These are phyloP conservation scores for Drosophila funebris DNA, from an alignment of 1,140 invertebrate genomes.

Conservation along the genomic window DNA sequence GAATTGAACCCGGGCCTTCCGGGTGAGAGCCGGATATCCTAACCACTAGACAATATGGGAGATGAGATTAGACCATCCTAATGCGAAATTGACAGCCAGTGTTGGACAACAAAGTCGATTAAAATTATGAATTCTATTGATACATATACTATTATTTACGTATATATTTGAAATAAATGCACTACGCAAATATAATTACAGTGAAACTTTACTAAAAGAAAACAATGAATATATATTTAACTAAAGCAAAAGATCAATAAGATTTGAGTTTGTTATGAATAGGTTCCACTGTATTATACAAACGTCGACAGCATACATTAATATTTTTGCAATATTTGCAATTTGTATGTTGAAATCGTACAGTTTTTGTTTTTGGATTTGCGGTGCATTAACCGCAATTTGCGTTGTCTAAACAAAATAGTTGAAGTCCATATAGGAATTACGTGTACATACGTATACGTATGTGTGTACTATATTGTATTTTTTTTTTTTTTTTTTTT, in stretches of 20 bases:
- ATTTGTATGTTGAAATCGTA: constrained; percentile 27
- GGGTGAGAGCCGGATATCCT: constrained; percentile 85
- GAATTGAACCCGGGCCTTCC: constrained; percentile 93
- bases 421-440: constrained; percentile 47
- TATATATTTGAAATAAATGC: too few species aligned
- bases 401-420: constrained; percentile 40
- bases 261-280: not conserved
- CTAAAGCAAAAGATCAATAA: too few species aligned
- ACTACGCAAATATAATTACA: too few species aligned
- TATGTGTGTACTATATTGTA: constrained; percentile 22
- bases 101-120: too few species aligned
- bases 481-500: constrained; percentile 42
- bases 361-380: constrained; percentile 35
- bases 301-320: constrained; percentile 5
- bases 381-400: constrained; percentile 58
- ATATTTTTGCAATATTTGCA: constrained; percentile 37
- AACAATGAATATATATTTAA: too few species aligned
- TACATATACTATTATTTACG: not conserved
- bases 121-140: too few species aligned
- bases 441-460: not conserved
- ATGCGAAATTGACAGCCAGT: not conserved
- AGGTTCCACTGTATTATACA: not conserved
- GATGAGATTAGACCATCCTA: not conserved
- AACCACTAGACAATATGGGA: constrained; percentile 53
- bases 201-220: too few species aligned